Evolutionary conservation across 2,797 vertebrate species (phyloP), one percentile per base, ranked within the genome.

Genomic region (Chromobotia macracanthus): DNA sequence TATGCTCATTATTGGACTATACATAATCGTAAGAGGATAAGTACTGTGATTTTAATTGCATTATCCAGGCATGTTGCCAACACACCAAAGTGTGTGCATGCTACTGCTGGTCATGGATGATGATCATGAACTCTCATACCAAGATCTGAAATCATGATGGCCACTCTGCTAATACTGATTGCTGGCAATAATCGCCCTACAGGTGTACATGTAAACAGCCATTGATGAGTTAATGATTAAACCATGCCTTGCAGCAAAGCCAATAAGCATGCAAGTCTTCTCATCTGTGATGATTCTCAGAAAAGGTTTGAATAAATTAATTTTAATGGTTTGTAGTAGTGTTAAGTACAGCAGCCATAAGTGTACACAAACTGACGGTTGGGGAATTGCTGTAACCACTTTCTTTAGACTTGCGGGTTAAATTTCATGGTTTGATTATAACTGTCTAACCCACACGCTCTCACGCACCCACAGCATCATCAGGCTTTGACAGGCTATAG

Each of bases 381-480:
- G 23, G 9, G 16, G 38, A 82, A 78, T 74, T 55, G 48, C 9
- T 23, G 46, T 74, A 16, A 65, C 60, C 73, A 69, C 63, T 79
- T 80, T 38, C 50, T 53, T 76, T 10, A 75, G 46, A 78, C 72
- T n/a, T 64, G 53, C 53, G 61, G 41, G 41, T 70, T 76, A 55
- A 73, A 35, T 77, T 41, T 61, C 16, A 74, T 48, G 38, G 55
- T 61, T 61, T 77, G 74, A 76, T 75, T 75, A 75, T 72, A 75
- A 75, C 71, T 50, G 66, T 41, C 35, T 31, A 55, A 5, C 50
- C 61, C 81, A 70, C 28, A 70, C 18, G 4, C 31, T 41, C 56
- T 55, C 73, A 66, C 18, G 21, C 55, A 77, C 64, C 48, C 28
- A 48, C 46, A 65, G 46, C 19, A 72, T 28, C 78, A 58, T 70